Conservation (phyloP, 2,888 invertebrate genomes). For the Lepeophtheirus nordmannii region DNA sequence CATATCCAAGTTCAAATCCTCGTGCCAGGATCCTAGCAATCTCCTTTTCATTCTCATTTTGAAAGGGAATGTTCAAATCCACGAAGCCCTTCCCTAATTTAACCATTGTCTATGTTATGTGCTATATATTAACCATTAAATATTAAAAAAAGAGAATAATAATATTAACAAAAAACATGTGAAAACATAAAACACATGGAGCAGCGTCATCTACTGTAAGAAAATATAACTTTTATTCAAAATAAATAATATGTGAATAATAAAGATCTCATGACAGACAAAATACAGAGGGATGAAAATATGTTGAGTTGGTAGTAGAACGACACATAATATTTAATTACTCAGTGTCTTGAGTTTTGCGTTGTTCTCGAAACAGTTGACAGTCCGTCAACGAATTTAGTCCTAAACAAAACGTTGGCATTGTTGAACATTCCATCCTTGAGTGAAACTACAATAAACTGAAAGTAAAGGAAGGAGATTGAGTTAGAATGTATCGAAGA, state of each 20-base stretch:
- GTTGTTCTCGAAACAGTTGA: conserved; percentile 62
- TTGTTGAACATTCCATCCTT: conserved; percentile 99
- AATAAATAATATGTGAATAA: too few species aligned
- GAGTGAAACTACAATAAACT: conserved; percentile 93
- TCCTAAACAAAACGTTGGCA: conserved; percentile 89
- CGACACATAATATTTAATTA: too few species aligned
- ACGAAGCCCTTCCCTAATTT: conserved; percentile 2
- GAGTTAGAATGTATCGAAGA: not conserved
- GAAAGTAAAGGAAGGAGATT: conserved; percentile 33
- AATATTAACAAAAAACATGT: not conserved
- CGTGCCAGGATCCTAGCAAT: not conserved
- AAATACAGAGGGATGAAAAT: too few species aligned
- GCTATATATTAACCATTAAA: not conserved
- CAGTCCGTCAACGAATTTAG: conserved; percentile 85
- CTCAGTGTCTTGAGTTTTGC: conserved; percentile 25
- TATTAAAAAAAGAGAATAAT: not conserved
- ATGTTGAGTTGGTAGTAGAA: too few species aligned
- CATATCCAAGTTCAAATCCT: conserved; percentile 8
- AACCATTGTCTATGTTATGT: not conserved
- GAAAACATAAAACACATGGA: not conserved
- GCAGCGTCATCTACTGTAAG: too few species aligned
- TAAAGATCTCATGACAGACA: too few species aligned
- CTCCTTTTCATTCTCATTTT: not conserved
- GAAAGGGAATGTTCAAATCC: conserved; percentile 14
- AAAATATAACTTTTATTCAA: too few species aligned